phyloP scores from a whole-genome alignment of 2,888 invertebrate species.

The Tinea semifulvella region DNA sequence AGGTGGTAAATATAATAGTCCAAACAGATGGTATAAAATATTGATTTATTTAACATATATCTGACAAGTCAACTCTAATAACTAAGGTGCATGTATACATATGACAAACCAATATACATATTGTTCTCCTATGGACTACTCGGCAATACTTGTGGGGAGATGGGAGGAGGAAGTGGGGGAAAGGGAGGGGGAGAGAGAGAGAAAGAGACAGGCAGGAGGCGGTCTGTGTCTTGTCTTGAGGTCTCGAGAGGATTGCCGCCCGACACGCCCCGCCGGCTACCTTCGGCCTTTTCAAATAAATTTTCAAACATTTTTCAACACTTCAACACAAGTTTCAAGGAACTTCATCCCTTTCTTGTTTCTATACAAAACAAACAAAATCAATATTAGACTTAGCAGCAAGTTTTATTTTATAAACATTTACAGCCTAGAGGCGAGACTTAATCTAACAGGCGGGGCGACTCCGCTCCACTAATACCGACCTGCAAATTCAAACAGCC shows the following conservation, averaged over 20 bases:
- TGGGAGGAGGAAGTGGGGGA: background rate
- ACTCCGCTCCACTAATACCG: constrained; percentile 57
- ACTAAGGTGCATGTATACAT: background rate
- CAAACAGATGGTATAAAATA: background rate
- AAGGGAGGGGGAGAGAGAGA: background rate
- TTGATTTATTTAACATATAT: background rate
- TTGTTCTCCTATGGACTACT: background rate
- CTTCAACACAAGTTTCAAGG: constrained; percentile 66
- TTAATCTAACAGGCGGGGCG: constrained; percentile 57
- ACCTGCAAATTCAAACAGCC: constrained; percentile 65
- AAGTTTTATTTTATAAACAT: background rate
- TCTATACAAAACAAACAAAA: constrained; percentile 86
- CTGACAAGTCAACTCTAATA: background rate
- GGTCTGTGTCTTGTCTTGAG: background rate
- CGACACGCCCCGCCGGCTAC: constrained; percentile 5
- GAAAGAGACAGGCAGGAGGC: background rate
- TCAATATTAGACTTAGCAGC: constrained; percentile 67
- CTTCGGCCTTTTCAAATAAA: constrained; percentile 49
- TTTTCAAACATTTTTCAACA: constrained; percentile 53
- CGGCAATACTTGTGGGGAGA: background rate
- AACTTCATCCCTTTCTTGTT: constrained; percentile 85
- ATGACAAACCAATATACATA: background rate
- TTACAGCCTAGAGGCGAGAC: constrained; percentile 21
- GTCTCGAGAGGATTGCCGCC: constrained; percentile 26
- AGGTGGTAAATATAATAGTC: constrained; percentile 5